Evolutionary conservation across 1,140 invertebrate species (phyloP), one percentile per base, ranked within the genome.

Genomic region (Drosophila nannoptera): DNA sequence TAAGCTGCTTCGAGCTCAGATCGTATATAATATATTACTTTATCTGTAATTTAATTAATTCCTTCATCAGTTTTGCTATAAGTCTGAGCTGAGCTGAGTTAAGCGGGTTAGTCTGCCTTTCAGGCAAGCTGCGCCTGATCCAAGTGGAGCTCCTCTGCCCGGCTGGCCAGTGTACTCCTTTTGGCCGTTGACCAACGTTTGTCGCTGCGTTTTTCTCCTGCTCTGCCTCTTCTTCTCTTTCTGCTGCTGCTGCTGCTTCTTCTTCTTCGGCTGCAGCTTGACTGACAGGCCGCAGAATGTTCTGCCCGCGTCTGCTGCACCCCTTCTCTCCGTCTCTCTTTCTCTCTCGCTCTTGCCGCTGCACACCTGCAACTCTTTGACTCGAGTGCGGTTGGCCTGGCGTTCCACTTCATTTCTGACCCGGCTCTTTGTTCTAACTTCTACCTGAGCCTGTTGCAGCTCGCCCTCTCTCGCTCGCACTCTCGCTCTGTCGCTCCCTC

Each of bases 391-490:
- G 46, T 54, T 43, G 31, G 31, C 11, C 48, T 5, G 32, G 22
- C 46, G 46, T 73, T 84, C 73, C 73, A 78, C 69, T 66, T 78
- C 62, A 72, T 69, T 77, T 83, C 58, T 66, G 40, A 69, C 49
- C 56, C 59, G 64, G 66, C 62, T 50, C 52, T 72, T 80, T 80
- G 77, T 80, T 72, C 63, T 78, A 14, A 8, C 42, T 7, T 69
- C 42, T 73, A 29, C 61, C 63, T 67, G 63, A 29, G 11, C 49
- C 32, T 8, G n/a, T 7, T 49, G 29, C 9, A 4, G 22, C 35
- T 42, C 9, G 4, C 31, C 0, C 32, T 16, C 38, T 33, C 45
- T 2, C 32, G 31, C 32, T 38, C 36, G 8, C 36, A 11, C 36
- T 38, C 36, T 9, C 11, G n/a, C 40, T 14, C 40, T 12, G n/a